A percentile compares a stretch with the other conserved stretches of the same genome.
These are phyloP conservation scores for Caenorhabditis plicata DNA, from an alignment of 2,888 invertebrate genomes.

Conservation along the genomic window DNA sequence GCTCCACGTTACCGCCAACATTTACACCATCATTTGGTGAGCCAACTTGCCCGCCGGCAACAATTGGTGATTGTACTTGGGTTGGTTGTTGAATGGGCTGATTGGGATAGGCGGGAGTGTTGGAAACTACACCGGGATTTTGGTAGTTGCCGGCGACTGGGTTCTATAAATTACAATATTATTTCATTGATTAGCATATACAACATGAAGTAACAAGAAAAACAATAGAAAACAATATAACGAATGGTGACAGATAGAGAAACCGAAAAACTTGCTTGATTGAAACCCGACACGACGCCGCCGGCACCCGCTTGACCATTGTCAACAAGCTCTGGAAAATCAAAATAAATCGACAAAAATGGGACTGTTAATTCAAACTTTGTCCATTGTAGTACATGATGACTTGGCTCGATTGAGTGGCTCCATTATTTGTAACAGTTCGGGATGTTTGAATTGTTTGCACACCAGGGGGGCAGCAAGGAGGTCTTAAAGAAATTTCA, in stretches of 20 bases:
- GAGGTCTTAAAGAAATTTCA: slow-evolving; percentile 19
- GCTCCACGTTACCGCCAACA: slow-evolving; percentile 5
- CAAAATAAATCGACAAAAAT: neutral
- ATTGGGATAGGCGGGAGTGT: too few relatives aligned
- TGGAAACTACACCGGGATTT: slow-evolving; percentile 29
- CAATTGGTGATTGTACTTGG: too few relatives aligned
- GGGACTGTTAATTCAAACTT: slow-evolving; percentile 3
- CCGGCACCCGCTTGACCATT: slow-evolving; percentile 6
- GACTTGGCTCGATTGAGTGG: slow-evolving; percentile 28
- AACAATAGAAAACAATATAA: neutral
- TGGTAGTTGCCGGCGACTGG: slow-evolving; percentile 20
- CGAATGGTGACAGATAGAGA: too few relatives aligned
- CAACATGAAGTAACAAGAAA: too few relatives aligned
- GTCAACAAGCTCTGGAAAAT: slow-evolving; percentile 17
- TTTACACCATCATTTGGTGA: slow-evolving; percentile 1
- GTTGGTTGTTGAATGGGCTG: too few relatives aligned
- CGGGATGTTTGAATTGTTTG: slow-evolving; percentile 31
- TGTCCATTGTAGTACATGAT: slow-evolving; percentile 34
- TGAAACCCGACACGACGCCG: slow-evolving; percentile 20
- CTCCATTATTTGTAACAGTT: slow-evolving; percentile 17
- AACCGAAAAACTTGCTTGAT: too few relatives aligned
- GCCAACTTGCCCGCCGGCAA: slow-evolving; percentile 2
- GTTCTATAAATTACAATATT: slow-evolving; percentile 2
- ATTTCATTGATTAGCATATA: slow-evolving; percentile 1
- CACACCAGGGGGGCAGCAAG: slow-evolving; percentile 25